Evolutionary conservation across 1,140 invertebrate genomes (phyloP), one percentile per base, ranked within the genome.

Genomic region (Orchesella cincta): DNA sequence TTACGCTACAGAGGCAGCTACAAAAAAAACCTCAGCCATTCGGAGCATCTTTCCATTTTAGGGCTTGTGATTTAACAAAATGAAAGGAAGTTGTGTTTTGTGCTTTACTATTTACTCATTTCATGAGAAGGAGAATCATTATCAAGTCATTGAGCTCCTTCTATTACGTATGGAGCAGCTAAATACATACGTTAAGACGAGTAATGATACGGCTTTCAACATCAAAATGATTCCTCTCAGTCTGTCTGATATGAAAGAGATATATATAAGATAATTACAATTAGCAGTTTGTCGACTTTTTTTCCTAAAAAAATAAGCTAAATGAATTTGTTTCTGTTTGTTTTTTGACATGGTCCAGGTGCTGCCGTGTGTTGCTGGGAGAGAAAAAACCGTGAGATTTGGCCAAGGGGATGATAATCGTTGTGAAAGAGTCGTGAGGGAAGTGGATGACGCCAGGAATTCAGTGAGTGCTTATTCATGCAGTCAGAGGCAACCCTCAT

Each of bases 311-410:
- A 46, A 46, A 46, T 46, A n/a, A n/a, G 39, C 39, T 18, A 46
- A 57, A 57, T 57, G 52, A 57, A 57, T 57, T 57, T 57, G 52
- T 57, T 57, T 57, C 23, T 57, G 3, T 57, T 26, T 26, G 52
- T 57, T 57, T 57, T 57, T 57, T 57, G 52, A 57, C 52, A 57
- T 57, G 52, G 52, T 57, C 52, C 52, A 57, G 52, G 52, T 57
- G 52, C 52, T 57, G 52, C 52, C 3, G 8, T 67, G 23, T 67
- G 62, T 14, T 29, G 5, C 23, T 14, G 12, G 31, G 26, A 67
- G 62, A 31, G 26, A 67, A 67, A 67, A n/a, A 67, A 67, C 14
- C 62, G 62, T 67, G 62, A 67, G 62, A 67, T 67, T 67, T 67
- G 12, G 62, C 62, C 62, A 67, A 33, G 62, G 26, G 62, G 62